A percentile compares a stretch with the other conserved stretches of the same genome.
Conservation (phyloP, 2,113 vertebrate species). For the Puntigrus tetrazona region DNA sequence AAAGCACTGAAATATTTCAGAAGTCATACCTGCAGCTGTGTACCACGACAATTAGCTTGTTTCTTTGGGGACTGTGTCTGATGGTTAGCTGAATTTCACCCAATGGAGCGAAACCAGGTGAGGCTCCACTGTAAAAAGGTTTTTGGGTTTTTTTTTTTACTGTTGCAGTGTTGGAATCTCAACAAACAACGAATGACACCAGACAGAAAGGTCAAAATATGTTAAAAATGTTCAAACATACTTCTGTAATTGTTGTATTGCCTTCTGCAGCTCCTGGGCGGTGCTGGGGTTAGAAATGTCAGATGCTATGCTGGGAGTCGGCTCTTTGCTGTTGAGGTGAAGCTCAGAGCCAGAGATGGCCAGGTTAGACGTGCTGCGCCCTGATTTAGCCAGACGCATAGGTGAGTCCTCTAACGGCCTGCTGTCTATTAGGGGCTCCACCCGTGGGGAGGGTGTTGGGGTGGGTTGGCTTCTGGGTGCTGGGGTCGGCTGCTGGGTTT, state of each 20-base stretch:
- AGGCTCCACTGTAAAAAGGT: slow-evolving; percentile 81
- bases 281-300: slow-evolving; percentile 92
- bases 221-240: slow-evolving; percentile 61
- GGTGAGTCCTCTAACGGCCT: slow-evolving; percentile 53
- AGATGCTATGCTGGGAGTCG: slow-evolving; percentile 94
- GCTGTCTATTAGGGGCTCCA: background rate
- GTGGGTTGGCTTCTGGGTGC: slow-evolving; percentile 40
- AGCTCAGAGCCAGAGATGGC: slow-evolving; percentile 81
- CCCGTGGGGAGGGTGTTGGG: slow-evolving; percentile 52
- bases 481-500: slow-evolving; percentile 10
- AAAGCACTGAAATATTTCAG: background rate
- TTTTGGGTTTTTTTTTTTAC: background rate
- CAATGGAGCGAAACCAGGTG: slow-evolving; percentile 81
- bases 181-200: background rate
- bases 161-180: background rate
- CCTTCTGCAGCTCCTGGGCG: slow-evolving; percentile 89
- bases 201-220: background rate
- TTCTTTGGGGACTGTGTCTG: slow-evolving; percentile 91
- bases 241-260: slow-evolving; percentile 90
- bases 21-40: slow-evolving; percentile 86
- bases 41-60: slow-evolving; percentile 92
- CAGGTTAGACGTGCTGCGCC: slow-evolving; percentile 81
- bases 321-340: slow-evolving; percentile 82
- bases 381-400: slow-evolving; percentile 65
- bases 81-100: slow-evolving; percentile 93